These are phyloP conservation scores for Cochlearius cochlearius DNA, from an alignment of 2,113 vertebrate species.

Conservation along the genomic window DNA sequence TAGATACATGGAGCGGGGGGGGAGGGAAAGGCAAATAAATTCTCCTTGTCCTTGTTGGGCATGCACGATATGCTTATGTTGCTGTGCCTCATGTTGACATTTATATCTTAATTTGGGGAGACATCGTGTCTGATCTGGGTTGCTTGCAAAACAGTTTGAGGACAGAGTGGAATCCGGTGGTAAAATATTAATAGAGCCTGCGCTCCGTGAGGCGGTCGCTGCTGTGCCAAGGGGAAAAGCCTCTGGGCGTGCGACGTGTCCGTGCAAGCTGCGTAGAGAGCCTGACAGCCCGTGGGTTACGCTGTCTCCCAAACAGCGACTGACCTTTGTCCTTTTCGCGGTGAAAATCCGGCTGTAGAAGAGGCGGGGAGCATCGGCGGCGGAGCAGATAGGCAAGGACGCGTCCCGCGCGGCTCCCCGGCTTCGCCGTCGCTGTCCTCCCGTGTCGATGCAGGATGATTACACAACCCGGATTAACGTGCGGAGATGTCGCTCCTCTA, in stretches of 20 bases:
- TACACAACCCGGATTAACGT: neutral
- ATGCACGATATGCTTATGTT: neutral
- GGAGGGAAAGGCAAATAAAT: neutral
- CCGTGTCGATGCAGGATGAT: neutral
- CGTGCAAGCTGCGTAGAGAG: neutral
- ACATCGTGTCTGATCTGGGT: neutral
- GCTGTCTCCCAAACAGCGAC: neutral
- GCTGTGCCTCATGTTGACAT: neutral
- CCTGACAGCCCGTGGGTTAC: neutral
- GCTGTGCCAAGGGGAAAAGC: neutral
- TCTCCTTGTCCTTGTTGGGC: neutral
- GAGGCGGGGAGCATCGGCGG: neutral
- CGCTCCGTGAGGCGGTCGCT: accelerated
- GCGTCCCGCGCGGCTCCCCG: accelerated
- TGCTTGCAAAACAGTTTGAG: slow-evolving; percentile 6
- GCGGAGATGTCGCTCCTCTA: neutral
- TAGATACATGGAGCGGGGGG: neutral
- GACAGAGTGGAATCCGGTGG: neutral
- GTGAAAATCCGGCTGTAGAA: neutral
- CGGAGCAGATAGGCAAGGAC: neutral
- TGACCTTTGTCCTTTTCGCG: neutral
- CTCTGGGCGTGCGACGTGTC: neutral
- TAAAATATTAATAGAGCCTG: slow-evolving; percentile 15
- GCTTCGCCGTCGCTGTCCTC: neutral
- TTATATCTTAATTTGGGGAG: slow-evolving; percentile 4